Base-by-base conservation (phyloP, 2,888 invertebrate genomes). In the Cataglyphis albicans region DNA sequence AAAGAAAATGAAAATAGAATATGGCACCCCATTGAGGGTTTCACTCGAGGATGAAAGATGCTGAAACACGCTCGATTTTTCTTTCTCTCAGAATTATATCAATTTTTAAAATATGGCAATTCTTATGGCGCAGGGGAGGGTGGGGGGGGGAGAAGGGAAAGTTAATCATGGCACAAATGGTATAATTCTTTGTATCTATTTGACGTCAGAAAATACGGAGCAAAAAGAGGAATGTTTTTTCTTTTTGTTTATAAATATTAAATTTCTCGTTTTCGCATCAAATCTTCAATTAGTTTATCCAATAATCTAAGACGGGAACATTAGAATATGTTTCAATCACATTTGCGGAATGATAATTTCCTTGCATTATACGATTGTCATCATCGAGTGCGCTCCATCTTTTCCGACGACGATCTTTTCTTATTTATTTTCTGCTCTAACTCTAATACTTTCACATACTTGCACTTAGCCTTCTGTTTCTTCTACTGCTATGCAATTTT, bases 101-200 rank as follows among this genome's bases (percentile, higher is more conserved):
- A 86, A 67, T n/a, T 57, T 74, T 81, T 83, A 86, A 84, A 86
- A 87, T 90, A 91, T 91, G 91, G 91, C 91, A 91, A 91, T 85
- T 70, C 75, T 87, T 90, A 91, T 91, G 91, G 91, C 91, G 89
- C 84, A 61, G 44, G 44, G 1, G 5, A 6, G 29, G 1, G 15
- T 0, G 7, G 7, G 7, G 5, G 15, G 0, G 7, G 7, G 7
- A 52, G n/a, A n/a, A 52, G n/a, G 52, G n/a, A n/a, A 82, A 86
- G 74, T 84, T 73, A 82, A 84, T 55, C 78, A 91, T 91, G 91
- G 91, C 91, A 91, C 83, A 84, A 82, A 78, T 81, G 52, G 61
- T 86, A 41, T 65, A 80, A 59, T 82, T 81, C 82, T 81, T 74
- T 84, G 68, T 81, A 85, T 57, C 38, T 65, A 59, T 15, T 52